phyloP scores from a whole-genome alignment of 2,797 vertebrate species.

The Oreortyx pictus region DNA sequence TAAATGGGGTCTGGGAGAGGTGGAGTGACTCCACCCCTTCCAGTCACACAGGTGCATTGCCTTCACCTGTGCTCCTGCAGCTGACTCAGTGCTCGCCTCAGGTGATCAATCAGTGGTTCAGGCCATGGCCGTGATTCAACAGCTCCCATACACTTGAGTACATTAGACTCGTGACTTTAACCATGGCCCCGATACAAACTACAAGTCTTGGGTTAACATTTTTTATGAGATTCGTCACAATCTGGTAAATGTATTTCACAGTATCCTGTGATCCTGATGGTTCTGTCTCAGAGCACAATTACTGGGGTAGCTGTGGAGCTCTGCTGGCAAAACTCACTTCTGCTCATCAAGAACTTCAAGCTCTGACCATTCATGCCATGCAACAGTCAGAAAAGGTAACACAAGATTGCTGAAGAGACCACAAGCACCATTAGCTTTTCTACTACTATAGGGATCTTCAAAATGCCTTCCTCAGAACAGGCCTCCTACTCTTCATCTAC shows the following conservation, averaged over 20 bases:
- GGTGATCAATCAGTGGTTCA: too few relatives aligned
- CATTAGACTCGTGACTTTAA: neutral
- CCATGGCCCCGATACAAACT: neutral
- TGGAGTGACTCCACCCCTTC: too few relatives aligned
- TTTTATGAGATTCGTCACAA: neutral
- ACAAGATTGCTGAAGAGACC: neutral
- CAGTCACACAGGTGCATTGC: too few relatives aligned
- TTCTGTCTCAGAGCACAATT: neutral
- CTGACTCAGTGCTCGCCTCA: too few relatives aligned
- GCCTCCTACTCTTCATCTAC: neutral
- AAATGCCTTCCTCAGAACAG: neutral
- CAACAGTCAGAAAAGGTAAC: neutral
- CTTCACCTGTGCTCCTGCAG: too few relatives aligned
- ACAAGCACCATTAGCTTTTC: neutral
- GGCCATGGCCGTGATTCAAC: too few relatives aligned
- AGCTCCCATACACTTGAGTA: too few relatives aligned
- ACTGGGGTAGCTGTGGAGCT: accelerated
- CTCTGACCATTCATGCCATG: neutral
- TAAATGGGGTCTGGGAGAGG: too few relatives aligned
- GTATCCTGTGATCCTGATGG: neutral
- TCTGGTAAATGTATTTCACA: accelerated
- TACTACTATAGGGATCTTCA: neutral
- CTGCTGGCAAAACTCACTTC: neutral
- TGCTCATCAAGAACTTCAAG: neutral
- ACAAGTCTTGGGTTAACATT: neutral